A percentile compares a stretch with the other conserved stretches of the same genome.
These are phyloP conservation scores for Trilocha varians DNA, from an alignment of 2,888 invertebrate species.

Conservation along the genomic window DNA sequence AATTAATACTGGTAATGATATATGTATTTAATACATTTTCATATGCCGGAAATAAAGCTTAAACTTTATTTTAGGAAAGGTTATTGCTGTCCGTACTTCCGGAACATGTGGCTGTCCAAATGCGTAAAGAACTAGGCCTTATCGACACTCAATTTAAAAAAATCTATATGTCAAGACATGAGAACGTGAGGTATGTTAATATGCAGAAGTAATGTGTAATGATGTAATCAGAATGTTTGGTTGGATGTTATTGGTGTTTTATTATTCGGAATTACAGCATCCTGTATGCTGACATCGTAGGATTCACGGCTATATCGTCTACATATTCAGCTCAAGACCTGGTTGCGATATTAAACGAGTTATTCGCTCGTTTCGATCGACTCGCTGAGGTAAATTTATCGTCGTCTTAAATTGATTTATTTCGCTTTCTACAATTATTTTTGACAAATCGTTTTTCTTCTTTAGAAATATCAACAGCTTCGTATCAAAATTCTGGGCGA, in stretches of 20 bases:
- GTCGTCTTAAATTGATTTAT: not conserved
- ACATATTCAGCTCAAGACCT: slow-evolving; percentile 96
- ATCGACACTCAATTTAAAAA: slow-evolving; percentile 96
- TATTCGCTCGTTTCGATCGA: slow-evolving; percentile 96
- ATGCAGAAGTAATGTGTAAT: not conserved
- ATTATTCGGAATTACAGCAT: slow-evolving; percentile 76
- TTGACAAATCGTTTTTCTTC: slow-evolving; percentile 10
- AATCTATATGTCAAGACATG: slow-evolving; percentile 97
- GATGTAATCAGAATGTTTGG: slow-evolving; percentile 1
- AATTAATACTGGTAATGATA: not conserved
- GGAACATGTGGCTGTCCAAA: slow-evolving; percentile 96
- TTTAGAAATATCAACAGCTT: slow-evolving; percentile 92
- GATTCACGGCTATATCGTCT: slow-evolving; percentile 96
- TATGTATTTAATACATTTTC: not conserved
- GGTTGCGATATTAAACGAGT: slow-evolving; percentile 95
- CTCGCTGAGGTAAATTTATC: slow-evolving; percentile 79
- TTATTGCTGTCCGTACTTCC: slow-evolving; percentile 93
- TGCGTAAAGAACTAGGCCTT: slow-evolving; percentile 94
- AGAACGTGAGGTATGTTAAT: slow-evolving; percentile 88
- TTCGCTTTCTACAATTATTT: not conserved
- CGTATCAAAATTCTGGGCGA: slow-evolving; percentile 97
- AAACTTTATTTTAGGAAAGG: slow-evolving; percentile 79
- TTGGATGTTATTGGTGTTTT: slow-evolving; percentile 8
- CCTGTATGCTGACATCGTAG: slow-evolving; percentile 97
- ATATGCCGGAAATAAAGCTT: no score